Evolutionary conservation across 2,797 vertebrate species (phyloP).

Genomic region (Anguilla pacifica): DNA sequence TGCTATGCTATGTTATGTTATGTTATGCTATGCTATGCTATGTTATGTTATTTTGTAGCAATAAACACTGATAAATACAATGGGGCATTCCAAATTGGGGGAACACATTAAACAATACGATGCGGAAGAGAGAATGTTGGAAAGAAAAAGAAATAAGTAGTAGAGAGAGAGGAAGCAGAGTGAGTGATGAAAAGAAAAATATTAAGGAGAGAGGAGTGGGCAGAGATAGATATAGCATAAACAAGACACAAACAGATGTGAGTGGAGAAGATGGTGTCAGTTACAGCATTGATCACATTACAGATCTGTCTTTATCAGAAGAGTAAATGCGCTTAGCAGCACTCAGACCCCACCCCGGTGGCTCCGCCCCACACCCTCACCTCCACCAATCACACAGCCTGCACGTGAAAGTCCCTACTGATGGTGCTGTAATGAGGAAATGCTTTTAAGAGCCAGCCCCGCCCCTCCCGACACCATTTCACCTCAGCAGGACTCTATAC

Average conservation of each 20-base stretch:
- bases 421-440: neutral
- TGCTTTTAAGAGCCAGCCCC: neutral
- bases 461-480: neutral
- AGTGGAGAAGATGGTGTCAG: neutral
- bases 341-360: neutral
- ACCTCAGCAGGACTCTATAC: neutral
- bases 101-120: neutral
- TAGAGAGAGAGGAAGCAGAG: neutral
- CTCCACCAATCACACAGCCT: neutral
- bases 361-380: neutral
- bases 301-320: neutral
- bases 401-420: neutral
- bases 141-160: neutral
- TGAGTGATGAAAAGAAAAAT: neutral
- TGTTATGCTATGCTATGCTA: too few relatives aligned
- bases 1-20: too few relatives aligned
- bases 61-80: neutral
- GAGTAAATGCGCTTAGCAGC: neutral
- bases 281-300: neutral
- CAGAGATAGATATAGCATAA: neutral
- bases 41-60: neutral
- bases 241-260: neutral
- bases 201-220: neutral
- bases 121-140: neutral
- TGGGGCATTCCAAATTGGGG: neutral